phyloP scores from a whole-genome alignment of 2,888 invertebrate species.

The Andrena hattorfiana region DNA sequence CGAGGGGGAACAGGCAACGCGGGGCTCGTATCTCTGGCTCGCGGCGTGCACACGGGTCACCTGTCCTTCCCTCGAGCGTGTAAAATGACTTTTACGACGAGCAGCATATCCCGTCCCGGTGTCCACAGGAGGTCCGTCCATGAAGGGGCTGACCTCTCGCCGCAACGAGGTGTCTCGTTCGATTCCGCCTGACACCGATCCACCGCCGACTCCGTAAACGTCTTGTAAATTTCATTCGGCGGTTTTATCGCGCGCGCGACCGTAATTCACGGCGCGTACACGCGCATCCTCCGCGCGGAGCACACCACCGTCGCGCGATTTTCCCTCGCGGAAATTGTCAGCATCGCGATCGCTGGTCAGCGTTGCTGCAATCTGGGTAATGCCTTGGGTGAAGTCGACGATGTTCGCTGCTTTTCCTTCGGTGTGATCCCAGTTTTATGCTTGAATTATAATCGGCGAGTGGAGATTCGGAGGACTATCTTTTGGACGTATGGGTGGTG shows the following conservation, averaged over 20 bases:
- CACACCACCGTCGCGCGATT: not conserved
- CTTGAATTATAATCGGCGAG: not conserved
- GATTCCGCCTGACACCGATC: conserved; percentile 83
- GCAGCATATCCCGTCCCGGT: conserved; percentile 72
- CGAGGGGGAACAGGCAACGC: not conserved
- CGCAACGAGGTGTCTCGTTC: conserved; percentile 82
- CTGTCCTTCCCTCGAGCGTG: conserved; percentile 74
- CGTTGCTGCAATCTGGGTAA: not conserved
- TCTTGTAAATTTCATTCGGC: conserved; percentile 83
- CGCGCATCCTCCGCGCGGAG: conserved; percentile 6
- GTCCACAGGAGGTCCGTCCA: conserved; percentile 79
- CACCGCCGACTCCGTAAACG: conserved; percentile 81
- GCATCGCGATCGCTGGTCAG: not conserved
- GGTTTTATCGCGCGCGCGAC: conserved; percentile 78
- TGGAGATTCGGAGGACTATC: not conserved
- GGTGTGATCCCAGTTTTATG: not conserved
- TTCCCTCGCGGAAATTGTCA: conserved; percentile 4
- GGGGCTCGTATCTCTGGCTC: conserved; percentile 10
- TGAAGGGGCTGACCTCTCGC: conserved; percentile 73
- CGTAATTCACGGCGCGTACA: conserved; percentile 79
- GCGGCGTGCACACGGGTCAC: conserved; percentile 59
- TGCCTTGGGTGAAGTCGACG: conserved; percentile 1
- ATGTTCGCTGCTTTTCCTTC: conserved; percentile 6
- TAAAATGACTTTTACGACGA: conserved; percentile 83
- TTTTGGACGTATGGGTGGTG: not conserved